These are phyloP conservation scores for Sitodiplosis mosellana DNA, from an alignment of 1,140 invertebrate genomes.

Conservation along the genomic window DNA sequence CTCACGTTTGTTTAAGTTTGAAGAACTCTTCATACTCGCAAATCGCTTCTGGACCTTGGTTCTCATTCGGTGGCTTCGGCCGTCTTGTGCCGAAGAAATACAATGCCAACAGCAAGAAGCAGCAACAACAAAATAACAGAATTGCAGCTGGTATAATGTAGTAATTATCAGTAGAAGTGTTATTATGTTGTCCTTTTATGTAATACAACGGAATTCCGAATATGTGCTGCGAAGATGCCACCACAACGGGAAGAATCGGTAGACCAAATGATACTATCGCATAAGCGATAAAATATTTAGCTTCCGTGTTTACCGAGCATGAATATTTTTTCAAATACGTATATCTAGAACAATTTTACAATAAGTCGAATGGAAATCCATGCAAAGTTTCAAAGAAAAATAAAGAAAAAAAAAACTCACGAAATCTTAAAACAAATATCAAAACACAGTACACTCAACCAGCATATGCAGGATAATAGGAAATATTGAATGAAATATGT, in stretches of 20 bases:
- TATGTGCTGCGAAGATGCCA: neutral
- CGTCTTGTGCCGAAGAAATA: conserved; percentile 1
- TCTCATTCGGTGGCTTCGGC: neutral
- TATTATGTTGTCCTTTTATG: conserved; percentile 1
- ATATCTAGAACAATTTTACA: neutral
- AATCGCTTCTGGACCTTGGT: too few species aligned
- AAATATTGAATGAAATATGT: conserved; percentile 2
- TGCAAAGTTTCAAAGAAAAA: neutral
- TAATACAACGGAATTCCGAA: conserved; percentile 2
- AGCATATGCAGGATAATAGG: conserved; percentile 1
- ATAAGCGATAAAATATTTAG: conserved; percentile 1
- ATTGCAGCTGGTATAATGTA: neutral
- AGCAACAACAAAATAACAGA: neutral
- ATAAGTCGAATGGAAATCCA: neutral
- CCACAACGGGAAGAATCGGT: conserved; percentile 1
- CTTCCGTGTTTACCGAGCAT: neutral
- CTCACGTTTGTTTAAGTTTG: too few species aligned
- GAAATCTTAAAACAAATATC: conserved; percentile 3
- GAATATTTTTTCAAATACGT: neutral
- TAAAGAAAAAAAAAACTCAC: neutral
- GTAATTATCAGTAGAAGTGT: neutral
- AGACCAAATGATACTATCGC: neutral
- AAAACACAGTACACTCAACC: conserved; percentile 2
- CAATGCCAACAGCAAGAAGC: neutral
- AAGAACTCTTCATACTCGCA: too few species aligned